phyloP scores from a whole-genome alignment of 2,888 invertebrate genomes.

The Aporophyla nigra region DNA sequence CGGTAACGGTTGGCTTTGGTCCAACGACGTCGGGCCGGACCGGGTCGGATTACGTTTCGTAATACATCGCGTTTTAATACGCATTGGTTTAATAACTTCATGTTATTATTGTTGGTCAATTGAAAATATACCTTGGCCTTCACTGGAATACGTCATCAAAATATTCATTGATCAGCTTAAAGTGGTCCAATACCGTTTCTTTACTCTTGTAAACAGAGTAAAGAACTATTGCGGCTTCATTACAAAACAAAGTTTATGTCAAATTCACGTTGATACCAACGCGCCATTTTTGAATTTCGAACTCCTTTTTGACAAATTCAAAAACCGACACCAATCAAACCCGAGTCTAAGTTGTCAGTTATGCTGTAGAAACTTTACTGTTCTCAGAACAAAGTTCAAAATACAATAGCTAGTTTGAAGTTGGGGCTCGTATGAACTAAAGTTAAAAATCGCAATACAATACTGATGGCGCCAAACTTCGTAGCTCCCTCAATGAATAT shows the following conservation, averaged over 20 bases:
- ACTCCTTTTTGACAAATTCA: too few species aligned
- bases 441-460: background rate
- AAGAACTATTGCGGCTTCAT: background rate
- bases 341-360: too few species aligned
- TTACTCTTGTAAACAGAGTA: too few species aligned
- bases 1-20: conserved; percentile 56
- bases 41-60: conserved; percentile 48
- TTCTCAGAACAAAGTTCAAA: too few species aligned
- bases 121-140: conserved; percentile 17
- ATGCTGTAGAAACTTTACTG: too few species aligned
- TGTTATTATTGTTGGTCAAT: conserved; percentile 30
- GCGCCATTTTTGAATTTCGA: too few species aligned
- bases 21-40: conserved; percentile 48
- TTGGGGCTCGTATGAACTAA: too few species aligned
- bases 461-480: background rate
- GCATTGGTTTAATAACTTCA: conserved; percentile 34
- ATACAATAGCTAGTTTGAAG: too few species aligned
- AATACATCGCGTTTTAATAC: conserved; percentile 59
- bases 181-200: background rate
- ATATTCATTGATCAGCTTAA: background rate
- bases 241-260: too few species aligned
- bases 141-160: background rate
- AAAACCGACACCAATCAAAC: too few species aligned
- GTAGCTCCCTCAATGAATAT: too few species aligned
- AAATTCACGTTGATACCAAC: too few species aligned